A percentile compares a stretch with the other conserved stretches of the same genome.
Evolutionary conservation across 2,113 vertebrate species (phyloP).

Genomic region (Protomyctophum bolini): DNA sequence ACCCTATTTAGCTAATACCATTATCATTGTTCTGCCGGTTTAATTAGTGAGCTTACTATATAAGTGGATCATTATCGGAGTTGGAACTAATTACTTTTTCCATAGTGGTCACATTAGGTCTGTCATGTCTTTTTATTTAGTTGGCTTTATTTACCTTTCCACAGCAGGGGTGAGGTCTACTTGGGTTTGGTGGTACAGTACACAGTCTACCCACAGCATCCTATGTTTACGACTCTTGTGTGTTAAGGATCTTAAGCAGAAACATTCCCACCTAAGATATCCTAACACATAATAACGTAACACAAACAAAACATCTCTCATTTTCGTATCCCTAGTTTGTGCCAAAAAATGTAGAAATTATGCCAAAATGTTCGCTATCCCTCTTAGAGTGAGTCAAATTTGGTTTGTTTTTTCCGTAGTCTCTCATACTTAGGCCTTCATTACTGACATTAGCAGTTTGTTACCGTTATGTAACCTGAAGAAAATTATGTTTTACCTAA

Average conservation of each 20-base stretch:
- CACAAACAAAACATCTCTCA: slow-evolving; percentile 1
- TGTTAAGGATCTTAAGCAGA: not conserved
- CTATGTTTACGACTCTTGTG: not conserved
- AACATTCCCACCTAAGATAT: not conserved
- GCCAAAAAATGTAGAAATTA: slow-evolving; percentile 7
- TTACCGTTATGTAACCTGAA: slow-evolving; percentile 34
- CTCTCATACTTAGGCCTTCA: not conserved
- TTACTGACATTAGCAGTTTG: slow-evolving; percentile 17
- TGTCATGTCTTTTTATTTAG: slow-evolving; percentile 60
- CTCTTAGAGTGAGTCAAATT: not conserved
- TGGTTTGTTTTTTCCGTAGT: not conserved
- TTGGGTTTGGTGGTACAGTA: not conserved
- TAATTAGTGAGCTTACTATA: slow-evolving; percentile 71
- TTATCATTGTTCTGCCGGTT: slow-evolving; percentile 55
- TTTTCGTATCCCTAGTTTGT: slow-evolving; percentile 16
- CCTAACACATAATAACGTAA: not conserved
- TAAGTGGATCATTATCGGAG: slow-evolving; percentile 63
- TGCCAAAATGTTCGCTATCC: not conserved
- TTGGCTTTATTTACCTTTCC: slow-evolving; percentile 62
- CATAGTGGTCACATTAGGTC: slow-evolving; percentile 52
- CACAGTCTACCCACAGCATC: slow-evolving; percentile 6
- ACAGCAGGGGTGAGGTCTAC: slow-evolving; percentile 33
- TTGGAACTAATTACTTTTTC: slow-evolving; percentile 56
- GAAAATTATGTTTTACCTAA: slow-evolving; percentile 43
- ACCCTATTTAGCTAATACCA: slow-evolving; percentile 55